Conservation (phyloP, 2,888 invertebrate species). For the Bursaphelenchus okinawaensis region DNA sequence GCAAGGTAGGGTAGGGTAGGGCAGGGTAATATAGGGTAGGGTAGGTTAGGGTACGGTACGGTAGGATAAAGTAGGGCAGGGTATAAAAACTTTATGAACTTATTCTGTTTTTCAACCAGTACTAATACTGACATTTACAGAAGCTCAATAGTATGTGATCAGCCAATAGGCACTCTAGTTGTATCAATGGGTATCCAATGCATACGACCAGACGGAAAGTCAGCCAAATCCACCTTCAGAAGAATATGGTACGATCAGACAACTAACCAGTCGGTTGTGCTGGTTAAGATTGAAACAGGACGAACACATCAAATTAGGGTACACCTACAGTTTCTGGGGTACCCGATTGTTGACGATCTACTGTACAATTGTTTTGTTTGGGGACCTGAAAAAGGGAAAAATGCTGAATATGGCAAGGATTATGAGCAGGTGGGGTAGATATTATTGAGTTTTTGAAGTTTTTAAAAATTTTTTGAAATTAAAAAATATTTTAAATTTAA, state of each 20-base stretch:
- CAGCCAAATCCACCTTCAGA: constrained; percentile 68
- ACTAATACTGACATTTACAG: constrained; percentile 29
- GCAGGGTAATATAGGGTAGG: no score
- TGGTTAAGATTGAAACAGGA: constrained; percentile 89
- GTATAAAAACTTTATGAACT: no score
- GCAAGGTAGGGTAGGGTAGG: no score
- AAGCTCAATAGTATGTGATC: constrained; percentile 43
- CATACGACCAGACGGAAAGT: constrained; percentile 75
- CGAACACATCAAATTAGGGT: constrained; percentile 98
- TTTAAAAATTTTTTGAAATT: not conserved
- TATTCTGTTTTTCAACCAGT: no score
- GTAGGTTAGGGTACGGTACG: no score
- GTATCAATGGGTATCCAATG: constrained; percentile 94
- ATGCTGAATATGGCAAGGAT: constrained; percentile 68
- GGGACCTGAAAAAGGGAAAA: constrained; percentile 84
- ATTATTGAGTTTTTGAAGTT: not conserved
- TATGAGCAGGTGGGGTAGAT: constrained; percentile 25
- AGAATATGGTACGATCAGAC: constrained; percentile 76
- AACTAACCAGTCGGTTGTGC: constrained; percentile 77
- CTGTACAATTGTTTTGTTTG: constrained; percentile 92
- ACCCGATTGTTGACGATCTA: constrained; percentile 93
- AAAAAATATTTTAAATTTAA: not conserved
- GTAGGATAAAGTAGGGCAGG: no score
- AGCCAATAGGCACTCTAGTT: constrained; percentile 53
- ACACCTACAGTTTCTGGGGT: constrained; percentile 77